Base-by-base conservation (phyloP, 2,797 vertebrate genomes). In the Neostethus bicornis region DNA sequence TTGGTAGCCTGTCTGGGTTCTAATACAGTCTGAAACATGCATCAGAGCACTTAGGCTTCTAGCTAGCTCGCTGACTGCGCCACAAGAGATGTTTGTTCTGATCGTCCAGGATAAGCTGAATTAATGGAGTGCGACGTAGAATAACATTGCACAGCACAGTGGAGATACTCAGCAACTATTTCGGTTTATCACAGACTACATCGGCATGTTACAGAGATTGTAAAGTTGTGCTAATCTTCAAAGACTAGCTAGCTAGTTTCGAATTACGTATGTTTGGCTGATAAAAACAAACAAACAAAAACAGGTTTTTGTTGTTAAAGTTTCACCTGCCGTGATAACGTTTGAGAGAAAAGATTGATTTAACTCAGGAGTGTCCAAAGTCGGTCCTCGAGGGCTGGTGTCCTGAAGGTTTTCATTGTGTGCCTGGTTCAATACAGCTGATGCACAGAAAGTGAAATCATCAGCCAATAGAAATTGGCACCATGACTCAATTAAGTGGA, bases 1-100 rank as follows among this genome's bases (percentile, higher is more conserved):
- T 79, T 75, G 80, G 84, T 85, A 80, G 73, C 73, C 65, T 29
- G 65, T 76, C 82, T 79, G 60, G 49, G 66, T 79, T 83, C 69
- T 72, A 70, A 81, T 84, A 57, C 1, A 73, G 78, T 73, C 80
- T 70, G 65, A 79, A 73, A 78, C 45, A 67, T 79, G 74, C 69
- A 43, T 78, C 72, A 31, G 64, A 61, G 80, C 71, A 85, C 80
- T 83, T 67, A 81, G 71, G 47, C 66, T 50, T 67, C 57, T 50
- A 24, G 26, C 54, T 43, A 31, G 56, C 68, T 26, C 32, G 66
- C 71, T 60, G 50, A 35, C 59, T 26, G 23, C 7, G 28, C 41
- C 62, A 37, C 50, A 1, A 43, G 60, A 61, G 77, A 74, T 34
- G 41, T 73, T 70, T 79, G 45, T 28, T 56, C 64, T 29, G 35